Percentiles rank a stretch among this genome's conserved stretches.
These are phyloP conservation scores for Creontiades dilutus DNA, from an alignment of 2,888 invertebrate genomes.

Conservation along the genomic window DNA sequence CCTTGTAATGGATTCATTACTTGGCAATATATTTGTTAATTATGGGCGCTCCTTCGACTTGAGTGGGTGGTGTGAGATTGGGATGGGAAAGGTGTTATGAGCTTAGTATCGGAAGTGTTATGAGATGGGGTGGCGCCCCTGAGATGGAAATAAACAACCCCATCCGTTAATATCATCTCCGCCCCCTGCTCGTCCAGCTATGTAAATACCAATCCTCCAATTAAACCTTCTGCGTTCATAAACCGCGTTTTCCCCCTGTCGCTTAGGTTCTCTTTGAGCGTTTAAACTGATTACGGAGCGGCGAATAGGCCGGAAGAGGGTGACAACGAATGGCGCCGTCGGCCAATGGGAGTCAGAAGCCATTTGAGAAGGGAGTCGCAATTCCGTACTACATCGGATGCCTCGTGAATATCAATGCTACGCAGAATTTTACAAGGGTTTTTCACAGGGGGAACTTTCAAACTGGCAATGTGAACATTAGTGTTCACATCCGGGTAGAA, in stretches of 20 bases:
- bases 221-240: conserved; percentile 49
- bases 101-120: not conserved
- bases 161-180: conserved; percentile 53
- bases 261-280: not conserved
- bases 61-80: not conserved
- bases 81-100: not conserved
- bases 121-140: not conserved
- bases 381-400: no score
- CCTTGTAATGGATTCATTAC: no score
- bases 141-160: conserved; percentile 14
- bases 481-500: no score
- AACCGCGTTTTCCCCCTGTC: not conserved
- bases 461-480: no score
- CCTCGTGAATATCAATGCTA: not conserved
- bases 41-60: not conserved
- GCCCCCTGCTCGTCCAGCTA: conserved; percentile 57
- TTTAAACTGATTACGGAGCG: conserved; percentile 14
- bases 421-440: no score
- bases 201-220: conserved; percentile 55
- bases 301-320: not conserved
- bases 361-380: not conserved
- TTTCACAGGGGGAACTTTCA: no score
- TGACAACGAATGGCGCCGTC: not conserved
- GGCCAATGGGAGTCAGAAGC: not conserved
- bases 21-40: no score